Conservation (phyloP, 1,140 invertebrate species). For the Trichomalopsis sarcophagae region DNA sequence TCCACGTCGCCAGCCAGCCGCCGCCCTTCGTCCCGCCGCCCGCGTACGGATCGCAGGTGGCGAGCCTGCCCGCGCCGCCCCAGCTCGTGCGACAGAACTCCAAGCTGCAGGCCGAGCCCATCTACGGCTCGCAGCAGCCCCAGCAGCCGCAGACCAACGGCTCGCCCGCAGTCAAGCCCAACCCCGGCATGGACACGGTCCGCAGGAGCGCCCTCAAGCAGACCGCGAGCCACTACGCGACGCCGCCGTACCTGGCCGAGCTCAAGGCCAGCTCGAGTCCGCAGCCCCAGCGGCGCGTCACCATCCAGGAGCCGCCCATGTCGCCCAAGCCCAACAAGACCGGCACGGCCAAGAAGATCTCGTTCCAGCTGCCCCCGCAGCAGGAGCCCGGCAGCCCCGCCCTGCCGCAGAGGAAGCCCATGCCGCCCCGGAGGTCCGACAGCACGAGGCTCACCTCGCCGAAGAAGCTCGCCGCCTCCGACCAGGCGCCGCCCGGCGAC, state of each 20-base stretch:
- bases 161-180: constrained; percentile 61
- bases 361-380: constrained; percentile 74
- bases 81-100: constrained; percentile 63
- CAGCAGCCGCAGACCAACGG: constrained; percentile 51
- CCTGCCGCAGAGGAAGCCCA: constrained; percentile 74
- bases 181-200: constrained; percentile 70
- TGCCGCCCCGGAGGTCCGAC: constrained; percentile 82
- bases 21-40: constrained; percentile 72
- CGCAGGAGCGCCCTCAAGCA: constrained; percentile 72
- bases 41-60: constrained; percentile 64
- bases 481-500: constrained; percentile 85
- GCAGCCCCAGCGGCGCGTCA: constrained; percentile 72
- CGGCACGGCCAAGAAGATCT: constrained; percentile 74
- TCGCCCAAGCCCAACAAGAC: constrained; percentile 72
- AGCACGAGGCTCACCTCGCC: constrained; percentile 83
- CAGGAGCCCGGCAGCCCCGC: constrained; percentile 73
- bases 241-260: constrained; percentile 70
- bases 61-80: neutral
- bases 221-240: constrained; percentile 64
- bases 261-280: constrained; percentile 72
- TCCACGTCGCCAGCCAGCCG: constrained; percentile 63
- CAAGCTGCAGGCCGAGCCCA: constrained; percentile 51
- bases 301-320: constrained; percentile 72
- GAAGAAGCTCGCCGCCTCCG: constrained; percentile 82
- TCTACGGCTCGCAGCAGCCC: constrained; percentile 43